A percentile compares a stretch with the other conserved stretches of the same genome.
These are phyloP conservation scores for Hydrochoerus hydrochaeris DNA, from an alignment of 2,113 vertebrate species.

Conservation along the genomic window DNA sequence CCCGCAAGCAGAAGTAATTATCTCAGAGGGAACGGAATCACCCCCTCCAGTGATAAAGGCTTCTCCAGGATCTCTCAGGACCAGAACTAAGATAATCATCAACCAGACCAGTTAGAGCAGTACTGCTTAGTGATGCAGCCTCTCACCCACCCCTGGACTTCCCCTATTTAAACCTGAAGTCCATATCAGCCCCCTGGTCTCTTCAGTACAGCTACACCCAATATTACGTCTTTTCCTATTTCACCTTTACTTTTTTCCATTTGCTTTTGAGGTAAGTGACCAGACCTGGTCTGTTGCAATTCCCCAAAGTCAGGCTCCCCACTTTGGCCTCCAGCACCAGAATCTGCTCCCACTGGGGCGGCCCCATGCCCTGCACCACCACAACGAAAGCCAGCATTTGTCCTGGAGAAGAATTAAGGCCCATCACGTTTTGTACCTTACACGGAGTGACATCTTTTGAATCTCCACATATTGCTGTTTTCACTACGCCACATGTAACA, in stretches of 20 bases:
- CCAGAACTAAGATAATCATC: neutral
- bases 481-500: conserved; percentile 71
- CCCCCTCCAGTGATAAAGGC: neutral
- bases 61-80: neutral
- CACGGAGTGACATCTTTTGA: conserved; percentile 68
- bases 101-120: neutral
- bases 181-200: neutral
- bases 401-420: neutral
- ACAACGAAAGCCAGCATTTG: neutral
- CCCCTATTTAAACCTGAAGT: neutral
- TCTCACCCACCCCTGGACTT: neutral
- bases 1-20: neutral
- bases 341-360: neutral
- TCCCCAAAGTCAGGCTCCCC: neutral
- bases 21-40: neutral
- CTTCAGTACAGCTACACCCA: neutral
- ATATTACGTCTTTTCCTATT: neutral
- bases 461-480: conserved; percentile 75
- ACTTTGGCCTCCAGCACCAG: neutral
- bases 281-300: neutral
- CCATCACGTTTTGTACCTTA: conserved; percentile 59
- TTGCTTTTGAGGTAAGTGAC: neutral
- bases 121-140: neutral
- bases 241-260: neutral
- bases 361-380: neutral